Conservation (phyloP, 2,888 invertebrate genomes). For the Leptura quadrifasciata region DNA sequence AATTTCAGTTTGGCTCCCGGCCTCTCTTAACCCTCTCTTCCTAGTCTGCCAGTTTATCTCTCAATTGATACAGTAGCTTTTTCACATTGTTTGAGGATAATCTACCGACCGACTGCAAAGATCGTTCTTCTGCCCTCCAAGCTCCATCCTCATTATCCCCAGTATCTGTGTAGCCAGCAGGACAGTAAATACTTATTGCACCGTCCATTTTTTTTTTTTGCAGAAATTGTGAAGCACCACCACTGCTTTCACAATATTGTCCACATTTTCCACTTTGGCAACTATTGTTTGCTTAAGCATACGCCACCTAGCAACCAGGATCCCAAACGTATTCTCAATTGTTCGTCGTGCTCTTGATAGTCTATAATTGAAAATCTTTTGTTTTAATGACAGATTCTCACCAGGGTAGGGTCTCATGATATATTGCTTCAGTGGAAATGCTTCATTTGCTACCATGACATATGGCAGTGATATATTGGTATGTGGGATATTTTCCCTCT, state of each 20-base stretch:
- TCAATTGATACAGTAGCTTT: constrained; percentile 43
- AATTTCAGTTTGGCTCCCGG: background rate
- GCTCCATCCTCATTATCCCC: constrained; percentile 13
- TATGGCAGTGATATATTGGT: constrained; percentile 45
- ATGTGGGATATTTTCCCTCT: no score
- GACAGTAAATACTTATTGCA: constrained; percentile 36
- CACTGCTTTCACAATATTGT: constrained; percentile 55
- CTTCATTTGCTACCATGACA: constrained; percentile 56
- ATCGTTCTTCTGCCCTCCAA: constrained; percentile 4
- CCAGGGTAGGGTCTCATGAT: constrained; percentile 60
- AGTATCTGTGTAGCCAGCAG: constrained; percentile 50
- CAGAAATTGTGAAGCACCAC: constrained; percentile 43
- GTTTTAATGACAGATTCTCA: constrained; percentile 42
- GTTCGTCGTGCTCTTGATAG: constrained; percentile 54
- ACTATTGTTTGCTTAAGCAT: constrained; percentile 54
- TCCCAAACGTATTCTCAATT: constrained; percentile 62
- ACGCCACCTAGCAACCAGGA: constrained; percentile 55
- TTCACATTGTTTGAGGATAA: constrained; percentile 43
- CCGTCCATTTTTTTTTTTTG: background rate
- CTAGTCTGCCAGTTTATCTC: constrained; percentile 35
- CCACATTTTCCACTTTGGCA: constrained; percentile 57
- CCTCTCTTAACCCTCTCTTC: constrained; percentile 54
- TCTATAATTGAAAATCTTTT: constrained; percentile 60
- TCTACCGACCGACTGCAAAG: constrained; percentile 29
- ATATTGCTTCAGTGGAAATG: constrained; percentile 54